A percentile compares a stretch with the other conserved stretches of the same genome.
These are phyloP conservation scores for Plotosus lineatus DNA, from an alignment of 2,113 vertebrate genomes.

Conservation along the genomic window DNA sequence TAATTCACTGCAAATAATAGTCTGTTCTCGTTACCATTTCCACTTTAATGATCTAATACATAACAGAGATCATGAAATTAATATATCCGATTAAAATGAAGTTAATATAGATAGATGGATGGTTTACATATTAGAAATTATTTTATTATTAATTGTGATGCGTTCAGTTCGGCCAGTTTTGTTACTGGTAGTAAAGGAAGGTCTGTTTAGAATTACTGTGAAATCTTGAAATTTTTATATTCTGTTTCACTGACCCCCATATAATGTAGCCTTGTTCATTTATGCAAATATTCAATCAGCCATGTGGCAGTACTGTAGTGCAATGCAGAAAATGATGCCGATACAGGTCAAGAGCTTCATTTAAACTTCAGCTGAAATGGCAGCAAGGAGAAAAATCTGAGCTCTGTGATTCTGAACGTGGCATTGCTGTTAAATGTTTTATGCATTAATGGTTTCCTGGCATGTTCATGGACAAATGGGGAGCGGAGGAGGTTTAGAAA, in stretches of 20 bases:
- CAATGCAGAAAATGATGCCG: neutral
- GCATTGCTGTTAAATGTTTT: neutral
- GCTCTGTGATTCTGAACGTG: neutral
- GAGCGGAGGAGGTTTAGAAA: neutral
- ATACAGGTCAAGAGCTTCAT: neutral
- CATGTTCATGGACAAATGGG: neutral
- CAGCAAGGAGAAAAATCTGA: neutral
- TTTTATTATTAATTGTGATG: neutral
- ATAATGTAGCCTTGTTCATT: neutral
- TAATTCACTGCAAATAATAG: neutral
- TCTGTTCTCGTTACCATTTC: neutral
- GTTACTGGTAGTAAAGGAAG: neutral
- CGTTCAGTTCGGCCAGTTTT: neutral
- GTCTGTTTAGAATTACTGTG: neutral
- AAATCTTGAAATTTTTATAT: neutral
- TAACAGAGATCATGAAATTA: neutral
- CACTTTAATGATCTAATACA: neutral
- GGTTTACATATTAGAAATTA: neutral
- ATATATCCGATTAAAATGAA: neutral
- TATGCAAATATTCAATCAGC: constrained; percentile 8
- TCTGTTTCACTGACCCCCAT: neutral
- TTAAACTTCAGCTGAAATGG: neutral
- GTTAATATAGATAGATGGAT: neutral
- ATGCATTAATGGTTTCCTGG: neutral
- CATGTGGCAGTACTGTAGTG: neutral